phyloP scores from a whole-genome alignment of 2,113 vertebrate species.

The Miniopterus natalensis region DNA sequence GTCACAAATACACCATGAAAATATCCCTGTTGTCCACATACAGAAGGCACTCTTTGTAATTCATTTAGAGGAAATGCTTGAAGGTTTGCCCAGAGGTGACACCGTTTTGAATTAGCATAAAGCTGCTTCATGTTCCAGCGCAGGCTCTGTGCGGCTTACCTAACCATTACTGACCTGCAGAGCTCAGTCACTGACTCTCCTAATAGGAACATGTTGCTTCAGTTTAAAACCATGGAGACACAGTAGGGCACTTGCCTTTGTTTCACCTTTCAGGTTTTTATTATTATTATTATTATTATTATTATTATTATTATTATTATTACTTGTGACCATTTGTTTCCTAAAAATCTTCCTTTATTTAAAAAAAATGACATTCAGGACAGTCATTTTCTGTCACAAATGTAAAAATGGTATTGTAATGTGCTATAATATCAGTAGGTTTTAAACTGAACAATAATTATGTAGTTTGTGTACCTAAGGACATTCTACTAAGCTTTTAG shows the following conservation, averaged over 20 bases:
- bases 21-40: not conserved
- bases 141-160: not conserved
- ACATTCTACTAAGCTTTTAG: not conserved
- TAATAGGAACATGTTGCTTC: not conserved
- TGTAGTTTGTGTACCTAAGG: not conserved
- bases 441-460: constrained; percentile 4
- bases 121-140: not conserved
- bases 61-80: not conserved
- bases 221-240: not conserved
- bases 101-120: not conserved
- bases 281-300: not conserved
- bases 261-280: not conserved
- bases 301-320: not conserved
- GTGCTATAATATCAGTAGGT: not conserved
- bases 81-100: not conserved
- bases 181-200: not conserved
- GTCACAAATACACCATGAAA: not conserved
- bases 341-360: not conserved
- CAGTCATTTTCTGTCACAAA: not conserved
- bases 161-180: too few relatives aligned
- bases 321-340: not conserved
- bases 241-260: not conserved
- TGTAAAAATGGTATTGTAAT: not conserved
- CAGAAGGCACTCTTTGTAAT: not conserved
- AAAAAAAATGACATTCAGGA: not conserved